Conservation (phyloP, 2,113 vertebrate species). For the Haliaeetus leucogaster region DNA sequence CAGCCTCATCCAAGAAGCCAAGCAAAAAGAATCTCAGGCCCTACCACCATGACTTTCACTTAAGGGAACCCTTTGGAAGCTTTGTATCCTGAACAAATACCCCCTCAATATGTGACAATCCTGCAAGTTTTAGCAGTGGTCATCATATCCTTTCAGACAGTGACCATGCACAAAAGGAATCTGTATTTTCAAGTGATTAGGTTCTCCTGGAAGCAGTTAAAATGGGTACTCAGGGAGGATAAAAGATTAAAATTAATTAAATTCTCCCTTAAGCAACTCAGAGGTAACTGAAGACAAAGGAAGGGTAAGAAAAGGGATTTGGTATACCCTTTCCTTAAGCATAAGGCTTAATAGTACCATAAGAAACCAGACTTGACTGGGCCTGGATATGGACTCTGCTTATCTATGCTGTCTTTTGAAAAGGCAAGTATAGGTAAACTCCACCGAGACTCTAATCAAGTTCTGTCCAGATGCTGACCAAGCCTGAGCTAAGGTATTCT, state of each 20-base stretch:
- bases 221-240: neutral
- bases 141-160: neutral
- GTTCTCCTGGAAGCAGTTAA: neutral
- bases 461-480: neutral
- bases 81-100: neutral
- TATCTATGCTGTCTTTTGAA: neutral
- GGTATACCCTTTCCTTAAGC: neutral
- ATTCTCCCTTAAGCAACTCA: neutral
- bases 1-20: neutral
- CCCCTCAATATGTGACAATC: neutral
- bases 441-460: neutral
- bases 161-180: neutral
- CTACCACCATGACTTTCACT: neutral
- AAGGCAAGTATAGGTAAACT: neutral
- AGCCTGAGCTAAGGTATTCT: neutral
- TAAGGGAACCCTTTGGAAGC: neutral
- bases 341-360: neutral
- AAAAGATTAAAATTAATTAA: neutral
- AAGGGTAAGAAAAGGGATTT: neutral
- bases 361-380: neutral
- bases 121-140: neutral
- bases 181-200: neutral
- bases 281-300: neutral
- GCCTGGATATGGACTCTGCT: neutral
- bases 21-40: neutral